Base-by-base conservation (phyloP, 2,888 invertebrate species). In the Eilema sororculum region DNA sequence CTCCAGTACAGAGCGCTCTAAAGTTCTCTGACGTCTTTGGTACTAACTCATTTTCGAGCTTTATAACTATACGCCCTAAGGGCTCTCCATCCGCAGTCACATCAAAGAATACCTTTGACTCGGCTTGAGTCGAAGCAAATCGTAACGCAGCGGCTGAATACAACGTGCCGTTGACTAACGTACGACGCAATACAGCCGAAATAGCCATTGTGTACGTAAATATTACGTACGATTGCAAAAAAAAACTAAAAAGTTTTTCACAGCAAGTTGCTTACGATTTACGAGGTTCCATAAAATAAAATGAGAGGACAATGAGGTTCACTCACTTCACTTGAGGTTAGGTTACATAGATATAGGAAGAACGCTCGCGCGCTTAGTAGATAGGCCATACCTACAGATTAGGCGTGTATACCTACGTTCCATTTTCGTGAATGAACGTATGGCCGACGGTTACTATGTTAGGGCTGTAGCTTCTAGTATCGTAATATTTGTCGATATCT, bases 21-120 rank as follows among this genome's bases (percentile, higher is more conserved):
- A 99, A 99, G 92, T 99, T 99, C 90, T 99, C 98, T 65, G 98
- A 97, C 0, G 98, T 99, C 94, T 98, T 98, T 9, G 99, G 99
- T 65, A 98, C 98, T 74, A 98, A 97, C 89, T 99, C 98, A 73
- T 96, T 95, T 81, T 98, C 96, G 67, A 99, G 96, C 97, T 99
- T 98, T 87, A 99, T 98, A 28, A 97, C 96, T 84, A 99, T 97
- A 77, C 98, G 97, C 57, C 99, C 99, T 67, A 98, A 95, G 37
- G 97, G 95, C 84, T 96, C 96, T 68, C 96, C 97, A 91, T 98
- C 98, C 76, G 98, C 98, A 79, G 97, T 96, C 94, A 99, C 97
- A 93, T 99, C 99, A 87, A 99, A 98, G 94, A 96, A 99, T 76
- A 98, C 98, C 77, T 91, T 93, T 77, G 91, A 91, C 28, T 94